These are phyloP conservation scores for Pomatorhinus ruficollis DNA, from an alignment of 2,113 vertebrate species.

Conservation along the genomic window DNA sequence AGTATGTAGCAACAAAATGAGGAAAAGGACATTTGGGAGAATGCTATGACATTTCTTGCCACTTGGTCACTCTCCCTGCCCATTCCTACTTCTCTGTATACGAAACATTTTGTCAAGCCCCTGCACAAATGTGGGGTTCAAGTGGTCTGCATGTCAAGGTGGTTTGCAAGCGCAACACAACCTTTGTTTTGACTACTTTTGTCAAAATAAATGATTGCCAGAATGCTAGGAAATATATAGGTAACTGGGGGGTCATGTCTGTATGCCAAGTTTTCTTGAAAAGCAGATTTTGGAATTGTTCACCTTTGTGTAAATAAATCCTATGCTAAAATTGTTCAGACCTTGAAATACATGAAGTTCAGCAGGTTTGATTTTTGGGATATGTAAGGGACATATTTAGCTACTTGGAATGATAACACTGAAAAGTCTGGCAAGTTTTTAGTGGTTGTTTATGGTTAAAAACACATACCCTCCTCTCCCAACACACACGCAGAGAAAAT, in stretches of 20 bases:
- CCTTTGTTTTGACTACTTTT: neutral
- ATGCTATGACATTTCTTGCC: neutral
- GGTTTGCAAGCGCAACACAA: neutral
- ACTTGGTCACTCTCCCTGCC: neutral
- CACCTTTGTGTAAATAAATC: neutral
- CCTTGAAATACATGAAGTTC: neutral
- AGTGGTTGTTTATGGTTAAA: neutral
- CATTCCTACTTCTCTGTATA: neutral
- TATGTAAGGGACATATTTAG: neutral
- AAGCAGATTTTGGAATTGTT: neutral
- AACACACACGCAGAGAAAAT: neutral
- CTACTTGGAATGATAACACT: neutral
- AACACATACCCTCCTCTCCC: accelerated
- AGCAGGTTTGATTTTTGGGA: neutral
- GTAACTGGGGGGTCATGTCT: neutral
- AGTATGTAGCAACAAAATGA: neutral
- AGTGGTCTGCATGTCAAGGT: neutral
- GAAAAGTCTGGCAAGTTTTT: accelerated
- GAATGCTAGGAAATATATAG: neutral
- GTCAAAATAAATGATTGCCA: neutral
- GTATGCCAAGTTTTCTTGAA: neutral
- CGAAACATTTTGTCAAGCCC: neutral
- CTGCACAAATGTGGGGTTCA: neutral
- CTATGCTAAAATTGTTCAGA: neutral
- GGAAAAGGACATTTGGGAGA: neutral